Evolutionary conservation across 2,888 invertebrate species (phyloP), one percentile per base, ranked within the genome.

Genomic region (Arctia plantaginis): DNA sequence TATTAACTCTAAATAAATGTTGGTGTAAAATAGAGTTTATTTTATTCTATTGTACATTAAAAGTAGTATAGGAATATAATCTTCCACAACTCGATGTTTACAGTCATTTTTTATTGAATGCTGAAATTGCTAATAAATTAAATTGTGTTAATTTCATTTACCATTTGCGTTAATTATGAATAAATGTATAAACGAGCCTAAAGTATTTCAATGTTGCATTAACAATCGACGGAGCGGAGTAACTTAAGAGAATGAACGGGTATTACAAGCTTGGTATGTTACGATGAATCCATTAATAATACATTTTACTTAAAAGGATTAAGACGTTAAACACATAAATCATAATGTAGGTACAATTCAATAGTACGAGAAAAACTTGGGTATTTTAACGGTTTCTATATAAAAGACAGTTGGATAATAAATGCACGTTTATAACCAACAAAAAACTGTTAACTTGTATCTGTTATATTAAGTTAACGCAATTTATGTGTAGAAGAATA

Each of bases 291-390:
- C 62, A 62, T 62, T 18, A 62, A 62, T 70, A 64, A 70, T 64
- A 70, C 70, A 70, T 62, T 70, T 70, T 30, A 70, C 70, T 41
- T 70, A 70, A 70, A 70, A 70, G 70, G 70, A 62, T 70, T 69
- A 69, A 70, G 70, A 70, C 69, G 39, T 69, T 62, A 39, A 69
- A 69, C 70, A 62, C 62, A 70, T 64, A 70, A 64, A 70, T 70
- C 70, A 62, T 59, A 39, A 3, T 62, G 27, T 27, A 41, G 41
- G 41, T 64, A 23, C 30, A 70, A 44, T 62, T 70, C 44, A 70
- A 66, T 62, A 66, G 39, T 39, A 35, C 35, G 39, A 39, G 10
- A 66, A 66, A 66, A 66, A 33, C 62, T 18, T 30, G 18, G 8
- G 30, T 62, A 62, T 62, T 27, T 62, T 30, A 62, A 62, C 62